phyloP scores from a whole-genome alignment of 1,140 invertebrate species.

The Meloidogyne floridensis region DNA sequence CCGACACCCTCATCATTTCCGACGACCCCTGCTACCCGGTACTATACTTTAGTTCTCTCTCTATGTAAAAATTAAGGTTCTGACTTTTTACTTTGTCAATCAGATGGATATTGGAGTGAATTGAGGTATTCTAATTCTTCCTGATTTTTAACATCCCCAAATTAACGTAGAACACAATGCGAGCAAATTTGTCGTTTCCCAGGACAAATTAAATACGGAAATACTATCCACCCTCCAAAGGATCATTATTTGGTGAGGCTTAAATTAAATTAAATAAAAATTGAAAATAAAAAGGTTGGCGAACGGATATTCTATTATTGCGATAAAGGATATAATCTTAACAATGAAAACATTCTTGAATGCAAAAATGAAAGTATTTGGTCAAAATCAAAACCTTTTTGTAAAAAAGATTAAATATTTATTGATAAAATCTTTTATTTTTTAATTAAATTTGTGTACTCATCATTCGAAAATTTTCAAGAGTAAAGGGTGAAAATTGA shows the following conservation, averaged over 20 bases:
- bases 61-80: background rate
- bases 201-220: slow-evolving; percentile 34
- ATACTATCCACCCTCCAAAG: slow-evolving; percentile 42
- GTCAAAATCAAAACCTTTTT: slow-evolving; percentile 34
- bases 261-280: slow-evolving; percentile 10
- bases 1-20: too few relatives aligned
- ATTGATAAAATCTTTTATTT: too few relatives aligned
- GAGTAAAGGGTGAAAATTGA: too few relatives aligned
- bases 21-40: too few relatives aligned
- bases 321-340: slow-evolving; percentile 31
- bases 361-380: slow-evolving; percentile 41
- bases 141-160: background rate
- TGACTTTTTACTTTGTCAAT: slow-evolving; percentile 56
- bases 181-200: slow-evolving; percentile 45
- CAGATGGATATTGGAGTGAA: slow-evolving; percentile 43
- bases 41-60: background rate
- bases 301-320: slow-evolving; percentile 53
- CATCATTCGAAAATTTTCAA: too few relatives aligned
- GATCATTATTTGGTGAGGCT: slow-evolving; percentile 30
- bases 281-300: slow-evolving; percentile 30
- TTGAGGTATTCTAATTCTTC: background rate
- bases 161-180: slow-evolving; percentile 32
- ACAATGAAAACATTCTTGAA: slow-evolving; percentile 49
- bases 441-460: too few relatives aligned
- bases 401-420: slow-evolving; percentile 14